Base-by-base conservation (phyloP, 2,113 vertebrate genomes). In the Phylloscopus trochilus region DNA sequence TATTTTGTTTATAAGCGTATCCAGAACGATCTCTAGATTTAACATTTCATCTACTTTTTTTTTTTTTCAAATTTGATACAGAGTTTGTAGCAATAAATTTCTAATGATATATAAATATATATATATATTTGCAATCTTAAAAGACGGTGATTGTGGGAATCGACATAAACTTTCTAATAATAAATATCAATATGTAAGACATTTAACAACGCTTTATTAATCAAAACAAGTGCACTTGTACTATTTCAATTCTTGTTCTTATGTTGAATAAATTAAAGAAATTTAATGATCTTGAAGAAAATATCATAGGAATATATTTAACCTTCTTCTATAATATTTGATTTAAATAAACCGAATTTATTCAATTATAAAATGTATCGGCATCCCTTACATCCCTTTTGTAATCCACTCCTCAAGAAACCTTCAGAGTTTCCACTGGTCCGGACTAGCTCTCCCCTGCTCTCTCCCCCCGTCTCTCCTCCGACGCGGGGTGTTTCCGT, bases 201-300 rank as follows among this genome's bases (percentile, higher is more conserved):
- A 92, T 92, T 92, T 96, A 95, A 91, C 23, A 95, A 96, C 20
- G 94, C 93, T 97, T 98, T 98, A 97, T 96, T 97, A 98, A 98
- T 98, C 97, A 69, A 96, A 86, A 94, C 70, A 97, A 98, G 97
- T 98, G 98, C 98, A 98, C 98, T 98, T 97, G 95, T 97, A 93
- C 70, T 90, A 89, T 94, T 96, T 97, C 77, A 97, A 97, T 72
- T 87, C 24, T 79, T 52, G 31, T 72, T 86, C 15, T 79, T 96
- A 76, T 92, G 68, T 89, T 91, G 87, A 97, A 87, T 98, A 98
- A 98, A 95, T 98, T 98, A 98, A 97, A 89, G 91, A 83, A 96
- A 78, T 97, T 82, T 97, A 96, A 95, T 95, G 90, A 95, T 91
- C 95, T 68, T 17, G 33, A 75, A 96, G 46, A 93, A 96, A 94